Base-by-base conservation (phyloP, 2,797 vertebrate genomes). In the Mus spretus region DNA sequence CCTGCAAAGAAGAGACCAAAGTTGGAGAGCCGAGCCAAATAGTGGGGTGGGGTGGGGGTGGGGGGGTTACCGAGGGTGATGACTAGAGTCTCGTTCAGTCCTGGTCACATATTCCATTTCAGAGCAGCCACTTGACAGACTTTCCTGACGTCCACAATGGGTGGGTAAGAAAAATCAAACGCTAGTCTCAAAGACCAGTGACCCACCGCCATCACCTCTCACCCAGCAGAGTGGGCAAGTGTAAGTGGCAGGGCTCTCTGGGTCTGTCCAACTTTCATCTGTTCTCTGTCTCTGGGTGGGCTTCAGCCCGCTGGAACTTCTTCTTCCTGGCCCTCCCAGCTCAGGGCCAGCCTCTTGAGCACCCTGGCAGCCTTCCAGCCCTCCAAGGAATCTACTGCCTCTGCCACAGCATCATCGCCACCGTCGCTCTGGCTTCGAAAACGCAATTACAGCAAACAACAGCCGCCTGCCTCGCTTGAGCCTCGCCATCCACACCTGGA, bases 361-460 rank as follows among this genome's bases (percentile, higher is more conserved):
- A 87, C 40, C 92, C 94, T 97, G 96, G 91, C 77, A 0, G 95
- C 70, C 65, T 77, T 90, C 94, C 94, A 95, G 88, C 78, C 80
- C 89, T 90, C 47, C 0, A 20, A 95, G 92, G 92, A 91, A 79
- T 95, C 89, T 24, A 4, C 50, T 5, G 72, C 59, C 91, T 92
- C 37, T 89, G 80, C 93, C 70, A 57, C 84, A 63, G 84, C 78
- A 28, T 75, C 22, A 77, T 44, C 55, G 5, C 8, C 20, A 31
- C 92, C 63, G 17, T 55, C 40, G 34, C 84, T 10, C 86, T 90
- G 55, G 93, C 95, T 57, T 70, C 4, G 94, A 98, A 98, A 98
- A 98, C 96, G 98, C 98, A 98, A 98, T 98, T 98, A 98, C 98
- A 98, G 98, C 98, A 98, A 98, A 98, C 98, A 98, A 98, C 98